phyloP scores from a whole-genome alignment of 1,140 invertebrate genomes.

The Tribolium castaneum region DNA sequence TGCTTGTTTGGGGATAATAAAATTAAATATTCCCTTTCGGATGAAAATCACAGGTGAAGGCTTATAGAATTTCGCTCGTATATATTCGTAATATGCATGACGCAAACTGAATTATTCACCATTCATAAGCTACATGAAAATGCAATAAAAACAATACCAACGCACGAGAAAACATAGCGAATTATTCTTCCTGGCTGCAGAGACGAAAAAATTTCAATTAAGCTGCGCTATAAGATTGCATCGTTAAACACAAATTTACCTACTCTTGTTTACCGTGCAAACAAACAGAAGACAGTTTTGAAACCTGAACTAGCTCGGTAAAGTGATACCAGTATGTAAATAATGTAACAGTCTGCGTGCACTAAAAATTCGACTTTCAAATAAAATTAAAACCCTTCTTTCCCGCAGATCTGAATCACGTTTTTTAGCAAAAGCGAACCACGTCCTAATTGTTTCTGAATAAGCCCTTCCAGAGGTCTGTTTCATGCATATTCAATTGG shows the following conservation, averaged over 20 bases:
- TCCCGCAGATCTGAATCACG: background rate
- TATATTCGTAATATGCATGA: background rate
- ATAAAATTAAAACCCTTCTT: background rate
- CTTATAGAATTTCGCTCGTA: background rate
- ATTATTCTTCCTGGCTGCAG: background rate
- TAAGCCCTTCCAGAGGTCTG: background rate
- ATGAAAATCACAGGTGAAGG: constrained; percentile 12
- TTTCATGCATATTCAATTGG: background rate
- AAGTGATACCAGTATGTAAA: background rate
- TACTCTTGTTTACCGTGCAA: background rate
- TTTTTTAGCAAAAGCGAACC: background rate
- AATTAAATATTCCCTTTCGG: constrained; percentile 21
- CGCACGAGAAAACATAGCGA: background rate
- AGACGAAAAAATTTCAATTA: constrained; percentile 10
- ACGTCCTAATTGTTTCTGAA: background rate
- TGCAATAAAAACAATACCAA: constrained; percentile 2
- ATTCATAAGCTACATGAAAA: background rate
- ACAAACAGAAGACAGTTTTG: background rate
- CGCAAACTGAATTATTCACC: constrained; percentile 12
- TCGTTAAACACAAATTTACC: background rate
- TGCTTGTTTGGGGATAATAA: background rate
- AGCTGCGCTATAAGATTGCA: constrained; percentile 2
- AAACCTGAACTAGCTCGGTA: background rate
- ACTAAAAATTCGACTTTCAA: background rate
- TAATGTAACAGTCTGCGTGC: background rate